Evolutionary conservation across 1,140 invertebrate genomes (phyloP), one percentile per base, ranked within the genome.

Genomic region (Stegodyphus mimosarum): DNA sequence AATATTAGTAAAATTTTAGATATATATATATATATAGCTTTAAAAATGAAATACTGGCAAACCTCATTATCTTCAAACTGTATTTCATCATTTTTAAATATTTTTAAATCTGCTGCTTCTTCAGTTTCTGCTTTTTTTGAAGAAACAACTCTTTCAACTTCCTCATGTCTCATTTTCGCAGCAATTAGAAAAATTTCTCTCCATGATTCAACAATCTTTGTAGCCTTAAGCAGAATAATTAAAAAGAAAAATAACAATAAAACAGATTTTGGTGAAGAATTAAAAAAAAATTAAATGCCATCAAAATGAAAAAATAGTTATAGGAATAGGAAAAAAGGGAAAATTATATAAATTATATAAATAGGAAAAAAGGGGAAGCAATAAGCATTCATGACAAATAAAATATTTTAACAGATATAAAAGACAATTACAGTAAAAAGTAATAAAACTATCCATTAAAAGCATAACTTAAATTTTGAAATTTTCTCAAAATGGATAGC

Each of bases 141-240:
- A 49, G 64, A 50, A 55, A 72, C 9, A 0, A 51, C 70, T 72
- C 63, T 51, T 17, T 50, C 6, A 2, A 81, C 17, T 72, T 81
- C 78, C 15, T n/a, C 49, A 60, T 64, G 55, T 49, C 78, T 51
- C 7, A 63, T 17, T n/a, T 60, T 18, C 0, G 70, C 33, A 49
- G 70, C 70, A 7, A 50, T 17, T 33, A 81, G 53, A 63, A 81
- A 81, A 50, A 81, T 48, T 51, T 81, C 70, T 64, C 72, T 81
- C 78, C 78, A 81, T 10, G 78, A 71, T 18, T 81, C 72, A 49
- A 33, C 60, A 72, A 81, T 81, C 33, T 72, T 60, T 17, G 72
- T 18, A 17, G 78, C 78, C 78, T 81, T 33, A 33, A 33, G 33
- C 33, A 33, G 33, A 33, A 33, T 33, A 33, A 33, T 33, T 33